Evolutionary conservation across 2,888 invertebrate species (phyloP), one percentile per base, ranked within the genome.

Genomic region (Spicauda simplicius): DNA sequence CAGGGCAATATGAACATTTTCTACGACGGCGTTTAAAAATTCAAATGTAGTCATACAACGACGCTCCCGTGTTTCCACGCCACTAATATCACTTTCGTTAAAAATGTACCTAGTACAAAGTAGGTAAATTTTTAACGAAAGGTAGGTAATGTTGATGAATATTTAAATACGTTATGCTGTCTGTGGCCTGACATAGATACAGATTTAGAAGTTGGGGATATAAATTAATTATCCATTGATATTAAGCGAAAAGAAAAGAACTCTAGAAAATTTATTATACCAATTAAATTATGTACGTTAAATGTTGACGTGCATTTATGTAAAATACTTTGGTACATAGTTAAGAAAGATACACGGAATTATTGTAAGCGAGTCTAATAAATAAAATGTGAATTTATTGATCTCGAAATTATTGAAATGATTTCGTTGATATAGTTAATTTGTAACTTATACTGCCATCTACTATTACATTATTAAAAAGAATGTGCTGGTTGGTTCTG

Each of bases 381-480:
- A 25, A 25, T 4, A 25, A 25, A 25, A 5, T 25, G 3, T 25
- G 25, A 25, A 25, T 25, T 4, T 25, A 2, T 25, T 2, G 5
- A 25, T 25, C 3, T 25, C 25, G 25, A 25, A 2, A 5, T 25
- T 25, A 25, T 5, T 5, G 25, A 25, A 25, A 4, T 25, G 10
- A 1, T 33, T 33, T 10, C 8, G 8, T 8, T 33, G 7, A 45
- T 45, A 45, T 19, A 10, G 16, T 12, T 6, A 12, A 33, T 33
- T 19, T 57, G 48, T 48, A 1, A 48, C 25, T 10, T 2, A 18
- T 58, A 20, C 20, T 57, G 57, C 41, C 57, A 57, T 57, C 57
- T 57, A 19, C 12, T 2, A 20, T 33, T 11, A 20, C 5, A 14
- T 45, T 19, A 57, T 19, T 25, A 5, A 4, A 25, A 4, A 25